A percentile compares a stretch with the other conserved stretches of the same genome.
Evolutionary conservation across 2,888 invertebrate genomes (phyloP).

Genomic region (Netelia virgata): DNA sequence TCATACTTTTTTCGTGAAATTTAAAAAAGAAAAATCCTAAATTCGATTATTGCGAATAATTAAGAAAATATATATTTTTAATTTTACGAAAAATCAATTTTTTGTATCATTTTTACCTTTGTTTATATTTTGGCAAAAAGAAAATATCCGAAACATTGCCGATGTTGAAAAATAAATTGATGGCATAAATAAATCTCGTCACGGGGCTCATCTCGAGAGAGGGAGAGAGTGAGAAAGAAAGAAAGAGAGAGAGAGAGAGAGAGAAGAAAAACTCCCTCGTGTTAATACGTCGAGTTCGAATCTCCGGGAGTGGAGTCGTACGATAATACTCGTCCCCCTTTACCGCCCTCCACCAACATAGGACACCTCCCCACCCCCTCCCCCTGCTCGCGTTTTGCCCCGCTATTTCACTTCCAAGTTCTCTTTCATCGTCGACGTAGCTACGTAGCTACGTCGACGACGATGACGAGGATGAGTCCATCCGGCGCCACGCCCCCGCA

Average conservation of each 20-base stretch:
- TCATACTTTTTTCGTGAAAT: not conserved
- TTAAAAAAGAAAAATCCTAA: not conserved
- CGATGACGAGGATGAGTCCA: constrained; percentile 49
- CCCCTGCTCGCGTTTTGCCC: constrained; percentile 43
- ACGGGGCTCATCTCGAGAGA: too few relatives aligned
- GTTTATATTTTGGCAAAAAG: too few relatives aligned
- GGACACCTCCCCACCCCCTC: constrained; percentile 2
- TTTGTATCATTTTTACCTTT: not conserved
- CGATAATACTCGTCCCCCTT: constrained; percentile 35
- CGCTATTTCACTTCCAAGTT: constrained; percentile 37
- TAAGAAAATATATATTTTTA: not conserved
- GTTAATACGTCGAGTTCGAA: constrained; percentile 29
- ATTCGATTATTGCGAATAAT: not conserved
- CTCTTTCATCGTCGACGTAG: constrained; percentile 48
- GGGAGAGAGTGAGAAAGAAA: too few relatives aligned
- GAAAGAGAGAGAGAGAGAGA: too few relatives aligned
- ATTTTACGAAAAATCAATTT: not conserved
- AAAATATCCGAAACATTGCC: too few relatives aligned
- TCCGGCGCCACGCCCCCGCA: constrained; percentile 65
- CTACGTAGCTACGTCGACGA: constrained; percentile 38
- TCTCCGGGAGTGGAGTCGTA: constrained; percentile 10
- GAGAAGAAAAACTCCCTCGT: not conserved
- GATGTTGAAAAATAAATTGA: too few relatives aligned
- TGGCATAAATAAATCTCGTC: too few relatives aligned
- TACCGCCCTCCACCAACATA: not conserved